A percentile compares a stretch with the other conserved stretches of the same genome.
Evolutionary conservation across 2,888 invertebrate species (phyloP).

Genomic region (Athrips mouffetella): DNA sequence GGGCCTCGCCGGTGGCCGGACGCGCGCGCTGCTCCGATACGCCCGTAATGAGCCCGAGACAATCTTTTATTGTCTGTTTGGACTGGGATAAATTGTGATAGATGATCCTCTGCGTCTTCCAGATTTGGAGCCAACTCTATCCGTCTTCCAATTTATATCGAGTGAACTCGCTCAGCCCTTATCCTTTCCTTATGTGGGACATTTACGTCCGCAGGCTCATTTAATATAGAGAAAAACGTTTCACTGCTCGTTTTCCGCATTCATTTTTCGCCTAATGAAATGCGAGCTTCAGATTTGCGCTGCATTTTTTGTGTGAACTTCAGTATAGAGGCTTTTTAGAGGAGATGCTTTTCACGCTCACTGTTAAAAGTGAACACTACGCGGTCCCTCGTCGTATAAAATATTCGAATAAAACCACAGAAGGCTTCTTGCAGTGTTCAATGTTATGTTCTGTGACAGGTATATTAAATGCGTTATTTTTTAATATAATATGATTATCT

Average conservation of each 20-base stretch:
- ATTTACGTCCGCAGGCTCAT: constrained; percentile 35
- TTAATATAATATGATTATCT: neutral
- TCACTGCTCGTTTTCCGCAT: constrained; percentile 51
- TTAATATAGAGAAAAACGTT: constrained; percentile 44
- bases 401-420: neutral
- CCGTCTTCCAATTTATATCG: constrained; percentile 53
- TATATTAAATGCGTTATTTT: too few species aligned
- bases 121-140: constrained; percentile 55
- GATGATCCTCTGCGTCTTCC: constrained; percentile 55
- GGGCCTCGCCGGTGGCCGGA: constrained; percentile 25
- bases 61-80: constrained; percentile 66
- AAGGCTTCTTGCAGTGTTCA: too few species aligned
- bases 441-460: too few species aligned
- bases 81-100: constrained; percentile 71
- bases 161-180: constrained; percentile 36
- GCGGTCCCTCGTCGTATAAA: neutral
- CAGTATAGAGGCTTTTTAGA: constrained; percentile 46
- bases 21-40: constrained; percentile 40
- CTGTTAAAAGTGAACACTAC: constrained; percentile 54
- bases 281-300: constrained; percentile 52
- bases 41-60: constrained; percentile 58
- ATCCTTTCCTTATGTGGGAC: constrained; percentile 40
- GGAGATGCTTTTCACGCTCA: constrained; percentile 54
- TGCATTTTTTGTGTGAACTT: constrained; percentile 59
- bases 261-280: constrained; percentile 65